Evolutionary conservation across 1,140 invertebrate genomes (phyloP), one percentile per base, ranked within the genome.

Genomic region (Polypedilum pembai): DNA sequence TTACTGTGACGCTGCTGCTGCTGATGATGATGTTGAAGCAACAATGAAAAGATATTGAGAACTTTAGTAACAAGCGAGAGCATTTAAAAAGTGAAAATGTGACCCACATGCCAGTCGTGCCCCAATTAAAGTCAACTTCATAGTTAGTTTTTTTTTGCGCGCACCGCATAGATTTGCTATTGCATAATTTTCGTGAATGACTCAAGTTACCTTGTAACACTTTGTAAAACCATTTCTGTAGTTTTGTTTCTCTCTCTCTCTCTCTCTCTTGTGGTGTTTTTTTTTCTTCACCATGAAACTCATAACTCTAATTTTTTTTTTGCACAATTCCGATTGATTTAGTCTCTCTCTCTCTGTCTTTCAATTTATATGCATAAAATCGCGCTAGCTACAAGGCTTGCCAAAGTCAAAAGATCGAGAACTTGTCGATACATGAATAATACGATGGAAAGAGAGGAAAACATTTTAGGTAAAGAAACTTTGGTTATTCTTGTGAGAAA

Each of bases 171-270:
- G 65, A 69, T 69, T 69, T 69, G 65, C 8, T 56, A 15, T 69
- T 69, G 65, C 65, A 69, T 69, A 69, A 69, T 69, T 69, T 69
- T 69, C 12, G 65, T 69, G 65, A 69, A 69, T 69, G 65, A 69
- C 65, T 69, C 17, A 69, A 69, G 20, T 69, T 69, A 69, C 65
- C 65, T 69, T 69, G 65, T 69, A 69, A 69, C 65, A 69, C 65
- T 69, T 69, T 69, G 20, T 20, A 20, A 56, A 69, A 8, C 17
- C 20, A 20, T 69, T 69, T 69, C 20, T 69, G 65, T 69, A 20
- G 15, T n/a, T 69, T 18, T 69, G 8, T 69, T 69, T 66, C 2
- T 66, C 18, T 69, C 18, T 12, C 45, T 56, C 10, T 56, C n/a
- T n/a, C n/a, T n/a, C n/a, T n/a, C n/a, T 45, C 41, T 66, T 66